Conservation (phyloP, 2,797 vertebrate genomes). For the Tangara arthus region DNA sequence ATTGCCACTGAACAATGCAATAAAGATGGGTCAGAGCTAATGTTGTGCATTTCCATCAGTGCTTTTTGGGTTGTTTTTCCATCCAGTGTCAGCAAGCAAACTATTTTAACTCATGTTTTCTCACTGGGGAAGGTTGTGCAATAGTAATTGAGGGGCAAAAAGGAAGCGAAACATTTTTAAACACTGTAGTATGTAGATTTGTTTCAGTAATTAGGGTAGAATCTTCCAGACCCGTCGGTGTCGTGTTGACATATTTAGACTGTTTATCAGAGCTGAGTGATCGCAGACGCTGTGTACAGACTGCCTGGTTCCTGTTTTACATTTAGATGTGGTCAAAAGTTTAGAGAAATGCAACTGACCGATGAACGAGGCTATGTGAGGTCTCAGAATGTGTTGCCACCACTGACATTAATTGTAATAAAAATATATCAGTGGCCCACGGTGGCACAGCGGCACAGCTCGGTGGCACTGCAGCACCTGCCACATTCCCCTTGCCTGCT, state of each 20-base stretch:
- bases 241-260: conserved; percentile 44
- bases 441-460: accelerated
- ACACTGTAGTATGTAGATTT: conserved; percentile 35
- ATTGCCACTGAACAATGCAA: not conserved
- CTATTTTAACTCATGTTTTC: not conserved
- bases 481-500: accelerated
- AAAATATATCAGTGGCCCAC: accelerated
- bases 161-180: conserved; percentile 49
- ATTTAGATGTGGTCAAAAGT: conserved; percentile 51
- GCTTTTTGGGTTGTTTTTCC: not conserved
- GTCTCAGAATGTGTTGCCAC: conserved; percentile 2
- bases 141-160: conserved; percentile 8
- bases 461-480: accelerated
- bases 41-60: not conserved
- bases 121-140: not conserved
- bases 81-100: not conserved
- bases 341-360: conserved; percentile 66
- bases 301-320: conserved; percentile 67
- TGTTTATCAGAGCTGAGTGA: conserved; percentile 58
- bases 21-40: not conserved
- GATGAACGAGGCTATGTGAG: not conserved
- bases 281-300: conserved; percentile 37
- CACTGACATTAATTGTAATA: not conserved
- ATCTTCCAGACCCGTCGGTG: not conserved
- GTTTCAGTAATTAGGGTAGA: conserved; percentile 42